A percentile compares a stretch with the other conserved stretches of the same genome.
These are phyloP conservation scores for Vidua macroura DNA, from an alignment of 2,113 vertebrate genomes.

Conservation along the genomic window DNA sequence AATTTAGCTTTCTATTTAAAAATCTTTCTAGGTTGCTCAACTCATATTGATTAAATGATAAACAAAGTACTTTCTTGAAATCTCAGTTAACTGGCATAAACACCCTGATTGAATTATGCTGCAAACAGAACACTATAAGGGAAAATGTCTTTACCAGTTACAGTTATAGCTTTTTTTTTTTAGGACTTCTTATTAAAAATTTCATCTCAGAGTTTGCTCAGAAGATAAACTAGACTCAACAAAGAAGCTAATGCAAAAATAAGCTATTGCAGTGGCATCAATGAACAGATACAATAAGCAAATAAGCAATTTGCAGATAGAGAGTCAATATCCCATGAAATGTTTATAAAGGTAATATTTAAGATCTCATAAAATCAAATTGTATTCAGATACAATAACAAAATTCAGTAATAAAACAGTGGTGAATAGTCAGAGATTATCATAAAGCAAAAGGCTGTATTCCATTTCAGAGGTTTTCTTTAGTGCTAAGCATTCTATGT, in stretches of 20 bases:
- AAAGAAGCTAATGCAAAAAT: constrained; percentile 54
- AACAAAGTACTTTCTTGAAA: constrained; percentile 16
- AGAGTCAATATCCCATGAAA: constrained; percentile 61
- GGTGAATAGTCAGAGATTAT: constrained; percentile 5
- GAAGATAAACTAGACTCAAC: constrained; percentile 46
- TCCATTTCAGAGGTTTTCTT: neutral
- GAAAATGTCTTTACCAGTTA: constrained; percentile 15
- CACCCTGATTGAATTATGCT: constrained; percentile 30
- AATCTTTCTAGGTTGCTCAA: neutral
- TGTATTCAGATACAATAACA: constrained; percentile 51
- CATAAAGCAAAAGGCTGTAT: constrained; percentile 18
- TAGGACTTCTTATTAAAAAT: constrained; percentile 57
- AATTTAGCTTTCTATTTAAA: constrained; percentile 1
- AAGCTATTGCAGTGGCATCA: constrained; percentile 44
- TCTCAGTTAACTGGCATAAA: neutral
- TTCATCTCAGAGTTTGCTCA: constrained; percentile 11
- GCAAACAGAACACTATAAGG: neutral
- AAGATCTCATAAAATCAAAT: constrained; percentile 62
- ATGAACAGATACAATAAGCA: constrained; percentile 46
- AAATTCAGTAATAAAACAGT: constrained; percentile 43
- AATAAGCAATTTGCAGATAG: constrained; percentile 62
- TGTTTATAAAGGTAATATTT: constrained; percentile 68
- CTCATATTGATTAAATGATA: constrained; percentile 44
- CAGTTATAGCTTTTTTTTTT: neutral
- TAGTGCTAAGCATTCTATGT: neutral